Evolutionary conservation across 2,888 invertebrate species (phyloP), one percentile per base, ranked within the genome.

Genomic region (Agrotis puta): DNA sequence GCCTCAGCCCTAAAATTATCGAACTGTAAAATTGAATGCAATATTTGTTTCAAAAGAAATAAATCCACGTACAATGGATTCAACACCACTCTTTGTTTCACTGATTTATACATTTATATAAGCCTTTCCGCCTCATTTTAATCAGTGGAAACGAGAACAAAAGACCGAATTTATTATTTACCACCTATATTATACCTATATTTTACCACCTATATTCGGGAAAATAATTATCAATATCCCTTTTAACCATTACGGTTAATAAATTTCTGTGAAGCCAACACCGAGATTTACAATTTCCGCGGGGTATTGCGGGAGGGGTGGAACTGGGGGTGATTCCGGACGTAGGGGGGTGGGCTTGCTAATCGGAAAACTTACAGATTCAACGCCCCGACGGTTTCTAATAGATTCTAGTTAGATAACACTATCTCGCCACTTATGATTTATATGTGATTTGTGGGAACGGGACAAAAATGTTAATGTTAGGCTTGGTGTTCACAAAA

Each of bases 211-310:
- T 71, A 73, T 64, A 82, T 85, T 82, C 64, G 39, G 33, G 18
- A 61, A 73, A 80, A 81, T 76, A 87, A 89, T 90, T 89, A 90
- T 89, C 88, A 89, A 88, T 88, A 87, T 85, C 85, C 87, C 88
- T 87, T 87, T 88, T 85, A 83, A 82, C 83, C 85, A 87, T 86
- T 88, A 89, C 87, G 87, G 88, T 86, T 88, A 86, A 90, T 91
- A 90, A 88, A 90, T 91, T 88, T 84, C 82, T 78, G 76, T 70
- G 79, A 72, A 85, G 86, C 84, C 84, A 83, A 84, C 84, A 85
- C 70, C 80, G 85, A 88, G 90, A 91, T 90, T 91, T 91, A 91
- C 88, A 91, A 90, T 91, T 91, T 91, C 91, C 91, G 88, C 77
- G 85, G 84, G 85, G 72, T 53, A 22, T 45, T 43, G 51, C 4